Evolutionary conservation across 2,113 vertebrate genomes (phyloP), one percentile per base, ranked within the genome.

Genomic region (Calypte anna): DNA sequence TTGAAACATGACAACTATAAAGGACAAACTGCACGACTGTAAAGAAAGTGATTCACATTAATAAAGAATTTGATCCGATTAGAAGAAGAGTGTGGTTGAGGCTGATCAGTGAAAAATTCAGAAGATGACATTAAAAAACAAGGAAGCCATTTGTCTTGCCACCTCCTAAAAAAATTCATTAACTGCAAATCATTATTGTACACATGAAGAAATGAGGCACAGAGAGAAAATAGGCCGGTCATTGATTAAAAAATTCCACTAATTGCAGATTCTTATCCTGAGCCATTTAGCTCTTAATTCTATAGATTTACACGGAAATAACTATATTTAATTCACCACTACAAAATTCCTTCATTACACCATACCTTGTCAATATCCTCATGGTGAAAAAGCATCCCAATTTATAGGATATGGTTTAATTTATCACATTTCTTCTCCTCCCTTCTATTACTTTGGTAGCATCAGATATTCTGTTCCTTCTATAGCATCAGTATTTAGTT

Each of bases 111-210:
- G 9, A 57, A 87, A 88, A 77, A 79, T n/a, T 87, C 20, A 27
- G 40, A 66, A 74, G 14, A 10, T 68, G n/a, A 24, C 12, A 74
- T 31, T 70, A 70, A 70, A 68, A 68, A 6, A 7, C 58, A 31
- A 70, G 55, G n/a, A 50, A 58, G 16, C 6, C 51, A 7, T 24
- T 83, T 7, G 3, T 53, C 25, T 84, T 78, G 10, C 5, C 31
- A 53, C 10, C 12, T 67, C 1, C 4, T 18, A 18, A 33, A 68
- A 54, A 54, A 72, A 4, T 8, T 43, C 13, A 2, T 0, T 58
- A 67, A 67, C 20, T 68, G 28, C 1, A 72, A 57, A 57, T 19
- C 33, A 27, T 30, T 57, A 30, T 25, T 55, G 19, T 21, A 74
- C 25, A 73, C 25, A 57, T 5, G 7, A 82, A 78, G 7, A 84